A percentile compares a stretch with the other conserved stretches of the same genome.
These are phyloP conservation scores for Sphenopsis melanotis DNA, from an alignment of 2,797 vertebrate species.

Conservation along the genomic window DNA sequence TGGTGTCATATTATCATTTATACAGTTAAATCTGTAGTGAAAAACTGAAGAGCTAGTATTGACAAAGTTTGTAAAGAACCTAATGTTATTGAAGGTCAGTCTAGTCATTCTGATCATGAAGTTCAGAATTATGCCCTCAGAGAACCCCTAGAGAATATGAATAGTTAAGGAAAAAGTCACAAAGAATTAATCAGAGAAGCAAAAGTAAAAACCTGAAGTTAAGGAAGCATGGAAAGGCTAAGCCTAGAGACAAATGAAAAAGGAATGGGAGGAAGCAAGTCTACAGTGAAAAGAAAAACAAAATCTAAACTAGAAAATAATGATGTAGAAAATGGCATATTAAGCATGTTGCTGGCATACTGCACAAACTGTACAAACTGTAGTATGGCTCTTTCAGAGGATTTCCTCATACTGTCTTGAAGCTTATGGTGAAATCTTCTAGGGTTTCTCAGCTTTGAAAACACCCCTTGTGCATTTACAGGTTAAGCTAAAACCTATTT, in stretches of 20 bases:
- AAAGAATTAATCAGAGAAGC: conserved; percentile 50
- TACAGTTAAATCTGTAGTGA: background rate
- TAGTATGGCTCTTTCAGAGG: background rate
- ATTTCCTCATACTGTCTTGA: background rate
- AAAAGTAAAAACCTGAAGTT: conserved; percentile 28
- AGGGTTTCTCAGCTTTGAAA: background rate
- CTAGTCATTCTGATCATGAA: conserved; percentile 33
- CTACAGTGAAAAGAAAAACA: background rate
- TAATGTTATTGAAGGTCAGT: conserved; percentile 15
- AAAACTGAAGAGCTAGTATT: background rate
- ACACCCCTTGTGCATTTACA: background rate
- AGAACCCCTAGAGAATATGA: background rate
- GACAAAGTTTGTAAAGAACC: conserved; percentile 21
- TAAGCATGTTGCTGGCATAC: background rate
- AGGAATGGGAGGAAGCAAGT: background rate
- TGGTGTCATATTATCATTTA: background rate
- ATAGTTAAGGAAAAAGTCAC: conserved; percentile 31
- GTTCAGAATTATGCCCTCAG: conserved; percentile 30
- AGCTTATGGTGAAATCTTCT: background rate
- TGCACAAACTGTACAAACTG: background rate
- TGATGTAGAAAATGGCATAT: background rate
- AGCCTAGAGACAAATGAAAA: conserved; percentile 40
- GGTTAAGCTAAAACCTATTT: background rate
- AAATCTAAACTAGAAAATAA: background rate
- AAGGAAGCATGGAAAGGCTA: conserved; percentile 20